phyloP scores from a whole-genome alignment of 2,888 invertebrate species.

The Thelaira solivaga region DNA sequence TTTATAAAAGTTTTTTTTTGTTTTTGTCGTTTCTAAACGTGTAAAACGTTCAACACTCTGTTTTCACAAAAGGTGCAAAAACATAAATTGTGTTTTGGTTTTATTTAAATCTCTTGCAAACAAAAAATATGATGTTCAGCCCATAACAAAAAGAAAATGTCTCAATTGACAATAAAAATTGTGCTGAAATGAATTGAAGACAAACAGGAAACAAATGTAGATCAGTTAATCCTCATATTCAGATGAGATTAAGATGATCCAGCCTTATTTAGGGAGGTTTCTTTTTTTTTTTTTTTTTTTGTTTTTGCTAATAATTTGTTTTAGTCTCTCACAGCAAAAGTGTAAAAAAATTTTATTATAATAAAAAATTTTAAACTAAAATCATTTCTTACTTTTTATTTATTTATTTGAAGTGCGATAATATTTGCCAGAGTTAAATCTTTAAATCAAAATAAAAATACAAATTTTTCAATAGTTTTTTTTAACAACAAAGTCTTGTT shows the following conservation, averaged over 20 bases:
- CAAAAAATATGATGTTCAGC: constrained; percentile 15
- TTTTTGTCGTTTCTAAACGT: constrained; percentile 12
- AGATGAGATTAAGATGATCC: constrained; percentile 64
- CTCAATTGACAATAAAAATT: constrained; percentile 22
- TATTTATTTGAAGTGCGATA: too few relatives aligned
- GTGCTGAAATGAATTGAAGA: constrained; percentile 13
- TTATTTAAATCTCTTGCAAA: constrained; percentile 56
- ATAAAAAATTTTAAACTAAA: too few relatives aligned
- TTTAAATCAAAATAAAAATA: too few relatives aligned
- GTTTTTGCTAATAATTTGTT: background rate
- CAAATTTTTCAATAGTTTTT: too few relatives aligned
- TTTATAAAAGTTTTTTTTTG: constrained; percentile 21
- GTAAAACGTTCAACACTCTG: constrained; percentile 23
- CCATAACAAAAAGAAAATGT: background rate
- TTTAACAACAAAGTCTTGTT: too few relatives aligned
- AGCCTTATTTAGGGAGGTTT: constrained; percentile 41
- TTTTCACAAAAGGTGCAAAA: constrained; percentile 54
- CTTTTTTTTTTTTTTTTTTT: background rate
- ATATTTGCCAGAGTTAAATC: too few relatives aligned
- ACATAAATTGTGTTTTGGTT: constrained; percentile 53
- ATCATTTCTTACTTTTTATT: too few relatives aligned
- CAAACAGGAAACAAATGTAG: constrained; percentile 60
- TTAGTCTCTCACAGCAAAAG: background rate
- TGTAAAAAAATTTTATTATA: too few relatives aligned
- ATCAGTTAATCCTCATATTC: constrained; percentile 62